Evolutionary conservation across 2,888 invertebrate genomes (phyloP).

Genomic region (Tholera decimalis): DNA sequence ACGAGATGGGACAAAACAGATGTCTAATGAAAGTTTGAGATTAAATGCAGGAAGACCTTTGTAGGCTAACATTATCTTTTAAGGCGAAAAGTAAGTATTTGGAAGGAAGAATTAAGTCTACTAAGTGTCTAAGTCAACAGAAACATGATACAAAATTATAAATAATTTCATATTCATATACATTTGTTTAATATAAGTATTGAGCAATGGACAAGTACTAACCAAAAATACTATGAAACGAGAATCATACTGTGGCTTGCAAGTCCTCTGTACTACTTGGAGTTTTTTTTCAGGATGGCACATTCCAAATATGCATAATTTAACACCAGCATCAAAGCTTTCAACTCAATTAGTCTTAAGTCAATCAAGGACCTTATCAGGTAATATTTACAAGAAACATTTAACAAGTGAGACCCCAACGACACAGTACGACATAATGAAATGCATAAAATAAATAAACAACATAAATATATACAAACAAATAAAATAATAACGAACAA

Average conservation of each 20-base stretch:
- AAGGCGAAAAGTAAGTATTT: constrained; percentile 8
- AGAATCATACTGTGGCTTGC: constrained; percentile 51
- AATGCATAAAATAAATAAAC: constrained; percentile 47
- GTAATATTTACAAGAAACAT: constrained; percentile 12
- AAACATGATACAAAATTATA: constrained; percentile 40
- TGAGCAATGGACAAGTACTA: constrained; percentile 66
- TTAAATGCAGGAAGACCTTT: not conserved
- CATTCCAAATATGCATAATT: not conserved
- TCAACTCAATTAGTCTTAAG: not conserved
- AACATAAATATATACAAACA: constrained; percentile 44
- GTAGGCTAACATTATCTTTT: not conserved
- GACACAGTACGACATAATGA: constrained; percentile 61
- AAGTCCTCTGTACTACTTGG: not conserved
- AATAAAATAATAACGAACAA: constrained; percentile 38
- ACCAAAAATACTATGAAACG: constrained; percentile 24
- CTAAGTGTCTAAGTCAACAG: constrained; percentile 28
- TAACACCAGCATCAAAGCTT: constrained; percentile 1
- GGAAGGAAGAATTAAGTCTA: constrained; percentile 11
- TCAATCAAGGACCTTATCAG: not conserved
- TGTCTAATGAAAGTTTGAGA: not conserved
- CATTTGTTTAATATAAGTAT: constrained; percentile 87
- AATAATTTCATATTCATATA: constrained; percentile 27
- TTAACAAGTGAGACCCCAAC: constrained; percentile 46
- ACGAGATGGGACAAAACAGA: not conserved
- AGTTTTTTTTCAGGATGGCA: not conserved